phyloP scores from a whole-genome alignment of 2,113 vertebrate genomes.

The Hepsetus odoe region DNA sequence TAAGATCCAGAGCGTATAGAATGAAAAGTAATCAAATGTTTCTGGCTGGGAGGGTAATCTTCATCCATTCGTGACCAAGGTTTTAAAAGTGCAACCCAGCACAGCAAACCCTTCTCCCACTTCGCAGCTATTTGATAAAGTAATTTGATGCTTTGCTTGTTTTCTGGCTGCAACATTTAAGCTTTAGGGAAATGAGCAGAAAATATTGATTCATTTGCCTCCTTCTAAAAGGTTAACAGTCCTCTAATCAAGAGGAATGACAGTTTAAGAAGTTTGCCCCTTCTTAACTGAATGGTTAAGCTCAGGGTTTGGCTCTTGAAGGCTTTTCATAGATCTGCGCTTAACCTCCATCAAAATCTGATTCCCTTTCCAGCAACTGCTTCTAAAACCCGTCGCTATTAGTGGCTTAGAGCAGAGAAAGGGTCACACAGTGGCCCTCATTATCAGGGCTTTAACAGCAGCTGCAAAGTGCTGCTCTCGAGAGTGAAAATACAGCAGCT shows the following conservation, averaged over 20 bases:
- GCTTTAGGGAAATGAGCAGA: slow-evolving; percentile 3
- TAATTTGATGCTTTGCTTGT: slow-evolving; percentile 40
- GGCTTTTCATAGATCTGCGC: neutral
- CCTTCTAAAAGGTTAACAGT: slow-evolving; percentile 6
- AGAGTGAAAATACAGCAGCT: neutral
- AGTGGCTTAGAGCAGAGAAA: neutral
- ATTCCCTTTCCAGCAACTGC: neutral
- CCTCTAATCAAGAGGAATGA: slow-evolving; percentile 11
- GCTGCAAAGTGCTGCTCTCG: neutral
- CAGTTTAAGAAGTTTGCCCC: slow-evolving; percentile 12
- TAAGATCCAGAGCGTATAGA: slow-evolving; percentile 33
- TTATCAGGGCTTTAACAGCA: neutral
- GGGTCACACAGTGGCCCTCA: neutral
- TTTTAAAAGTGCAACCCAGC: neutral
- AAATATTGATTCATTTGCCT: slow-evolving; percentile 23
- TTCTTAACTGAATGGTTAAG: neutral
- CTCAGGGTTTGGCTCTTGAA: neutral
- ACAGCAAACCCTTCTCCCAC: neutral
- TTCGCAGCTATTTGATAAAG: slow-evolving; percentile 20
- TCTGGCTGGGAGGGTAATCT: slow-evolving; percentile 28
- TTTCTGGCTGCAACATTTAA: slow-evolving; percentile 6
- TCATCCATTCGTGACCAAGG: slow-evolving; percentile 35
- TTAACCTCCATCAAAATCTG: slow-evolving; percentile 1
- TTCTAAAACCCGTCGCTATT: neutral
- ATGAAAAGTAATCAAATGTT: slow-evolving; percentile 47